A percentile compares a stretch with the other conserved stretches of the same genome.
These are phyloP conservation scores for Sitophilus oryzae DNA, from an alignment of 1,140 invertebrate genomes.

Conservation along the genomic window DNA sequence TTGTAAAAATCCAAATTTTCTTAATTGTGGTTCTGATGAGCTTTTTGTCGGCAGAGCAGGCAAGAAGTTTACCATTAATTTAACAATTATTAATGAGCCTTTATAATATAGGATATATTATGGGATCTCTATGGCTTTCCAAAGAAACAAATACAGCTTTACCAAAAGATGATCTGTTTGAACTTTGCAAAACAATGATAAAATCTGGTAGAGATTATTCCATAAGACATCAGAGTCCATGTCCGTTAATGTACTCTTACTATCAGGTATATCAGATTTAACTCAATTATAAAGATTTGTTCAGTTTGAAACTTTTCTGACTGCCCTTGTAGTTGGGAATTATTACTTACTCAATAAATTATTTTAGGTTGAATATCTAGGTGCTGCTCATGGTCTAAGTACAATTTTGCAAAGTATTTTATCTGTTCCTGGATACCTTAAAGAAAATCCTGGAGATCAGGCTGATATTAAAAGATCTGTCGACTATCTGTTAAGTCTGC, in stretches of 20 bases:
- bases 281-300: too few relatives aligned
- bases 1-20: slow-evolving; percentile 55
- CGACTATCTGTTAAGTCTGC: slow-evolving; percentile 57
- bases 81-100: neutral
- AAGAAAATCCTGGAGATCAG: slow-evolving; percentile 48
- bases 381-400: slow-evolving; percentile 72
- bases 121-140: slow-evolving; percentile 67
- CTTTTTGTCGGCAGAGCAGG: slow-evolving; percentile 71
- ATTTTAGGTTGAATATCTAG: slow-evolving; percentile 66
- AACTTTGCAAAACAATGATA: slow-evolving; percentile 63
- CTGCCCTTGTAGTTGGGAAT: too few relatives aligned
- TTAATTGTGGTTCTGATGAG: slow-evolving; percentile 72
- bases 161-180: slow-evolving; percentile 51
- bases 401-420: slow-evolving; percentile 61
- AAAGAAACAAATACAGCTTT: slow-evolving; percentile 52
- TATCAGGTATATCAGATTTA: slow-evolving; percentile 56
- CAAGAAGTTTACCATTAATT: slow-evolving; percentile 5
- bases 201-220: slow-evolving; percentile 66
- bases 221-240: slow-evolving; percentile 49
- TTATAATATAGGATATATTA: slow-evolving; percentile 57
- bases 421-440: slow-evolving; percentile 58
- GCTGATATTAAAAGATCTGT: slow-evolving; percentile 52
- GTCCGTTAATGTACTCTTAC: slow-evolving; percentile 80
- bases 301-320: too few relatives aligned
- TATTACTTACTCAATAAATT: neutral